Conservation (phyloP, 2,888 invertebrate species). For the Agriopis leucophaearia region DNA sequence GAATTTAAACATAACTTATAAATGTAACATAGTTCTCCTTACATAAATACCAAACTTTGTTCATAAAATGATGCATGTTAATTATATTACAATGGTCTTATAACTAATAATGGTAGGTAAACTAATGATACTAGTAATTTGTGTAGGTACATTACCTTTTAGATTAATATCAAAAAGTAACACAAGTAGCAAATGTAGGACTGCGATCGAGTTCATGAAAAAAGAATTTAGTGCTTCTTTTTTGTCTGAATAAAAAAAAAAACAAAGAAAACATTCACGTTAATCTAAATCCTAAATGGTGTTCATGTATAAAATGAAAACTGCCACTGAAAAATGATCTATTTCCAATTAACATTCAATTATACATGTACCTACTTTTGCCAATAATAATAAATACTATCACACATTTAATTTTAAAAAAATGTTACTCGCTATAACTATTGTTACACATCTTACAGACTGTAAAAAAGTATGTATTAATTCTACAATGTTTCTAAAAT, state of each 20-base stretch:
- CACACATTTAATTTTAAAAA: neutral
- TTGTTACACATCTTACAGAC: neutral
- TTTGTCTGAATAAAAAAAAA: too few species aligned
- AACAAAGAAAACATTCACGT: too few species aligned
- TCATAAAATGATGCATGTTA: slow-evolving; percentile 52
- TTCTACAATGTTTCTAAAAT: neutral
- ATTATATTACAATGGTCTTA: slow-evolving; percentile 36
- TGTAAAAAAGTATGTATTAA: neutral
- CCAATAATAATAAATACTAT: neutral
- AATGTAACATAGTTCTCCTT: slow-evolving; percentile 57
- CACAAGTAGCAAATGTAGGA: neutral
- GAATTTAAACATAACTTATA: slow-evolving; percentile 74
- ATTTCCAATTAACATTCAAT: neutral
- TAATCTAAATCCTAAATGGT: too few species aligned
- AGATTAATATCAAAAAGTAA: neutral
- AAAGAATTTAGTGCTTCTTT: neutral
- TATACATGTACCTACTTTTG: neutral
- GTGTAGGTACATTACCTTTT: slow-evolving; percentile 10
- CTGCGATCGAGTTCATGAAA: neutral
- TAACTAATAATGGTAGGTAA: slow-evolving; percentile 21
- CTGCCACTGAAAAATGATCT: neutral
- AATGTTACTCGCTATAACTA: neutral
- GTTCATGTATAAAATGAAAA: neutral
- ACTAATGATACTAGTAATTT: slow-evolving; percentile 1
- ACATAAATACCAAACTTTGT: slow-evolving; percentile 70